Base-by-base conservation (phyloP, 2,888 invertebrate genomes). In the Drosophila kokeensis region DNA sequence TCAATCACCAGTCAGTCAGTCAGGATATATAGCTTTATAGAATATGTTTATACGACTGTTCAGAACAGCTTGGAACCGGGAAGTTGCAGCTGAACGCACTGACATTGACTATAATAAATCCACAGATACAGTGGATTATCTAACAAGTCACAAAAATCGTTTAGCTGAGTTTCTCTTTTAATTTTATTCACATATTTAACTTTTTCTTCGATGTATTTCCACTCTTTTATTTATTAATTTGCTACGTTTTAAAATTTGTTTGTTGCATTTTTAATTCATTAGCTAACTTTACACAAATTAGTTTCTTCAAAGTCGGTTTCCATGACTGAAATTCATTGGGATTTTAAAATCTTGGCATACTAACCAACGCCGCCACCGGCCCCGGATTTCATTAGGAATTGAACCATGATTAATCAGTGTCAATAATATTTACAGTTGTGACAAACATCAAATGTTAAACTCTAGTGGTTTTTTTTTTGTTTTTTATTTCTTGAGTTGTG, bases 311-410 rank as follows among this genome's bases (percentile, higher is more conserved):
- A 49, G 55, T 34, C 48, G 62, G n/a, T 15, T 50, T 53, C 11
- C 21, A 40, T n/a, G 34, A 27, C 38, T n/a, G 21, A n/a, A 49
- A 54, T 57, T 42, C 18, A 52, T 62, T 42, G 4, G 5, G 13
- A 15, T 45, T 50, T 4, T 4, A 13, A 40, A 30, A 50, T 60
- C 52, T 18, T 27, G 29, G 10, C 42, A 40, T 54, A 79, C 80
- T 79, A 58, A 79, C 79, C 80, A 63, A 38, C 55, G 50, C 85
- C 81, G 73, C 86, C 86, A 62, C 64, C 69, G 71, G 83, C 80
- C 42, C 66, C 61, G 64, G 73, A 52, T 84, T 24, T 81, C 85
- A 75, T 82, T 45, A 24, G 88, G 48, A 66, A 89, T 71, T 89
- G 87, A 55, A 87, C 87, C 87, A 87, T 84, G 18, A 58, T 74